phyloP scores from a whole-genome alignment of 1,140 invertebrate species.

The Gryllus bimaculatus region DNA sequence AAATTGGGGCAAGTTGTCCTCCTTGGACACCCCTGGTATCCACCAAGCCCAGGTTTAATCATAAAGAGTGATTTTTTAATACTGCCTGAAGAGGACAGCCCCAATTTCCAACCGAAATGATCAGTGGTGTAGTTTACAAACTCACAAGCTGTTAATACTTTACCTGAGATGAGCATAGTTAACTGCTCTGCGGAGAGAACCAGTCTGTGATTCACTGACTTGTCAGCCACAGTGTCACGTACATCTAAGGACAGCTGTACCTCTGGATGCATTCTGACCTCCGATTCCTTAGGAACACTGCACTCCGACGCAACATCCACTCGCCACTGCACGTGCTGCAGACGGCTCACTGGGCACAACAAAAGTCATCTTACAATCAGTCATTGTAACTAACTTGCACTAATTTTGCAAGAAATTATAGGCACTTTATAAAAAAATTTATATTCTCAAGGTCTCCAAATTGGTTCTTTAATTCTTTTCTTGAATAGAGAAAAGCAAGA shows the following conservation, averaged over 20 bases:
- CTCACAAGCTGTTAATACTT: background rate
- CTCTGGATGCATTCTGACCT: background rate
- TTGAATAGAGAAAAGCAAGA: background rate
- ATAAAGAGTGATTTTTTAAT: too few species aligned
- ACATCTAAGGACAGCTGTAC: background rate
- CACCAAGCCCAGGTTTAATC: too few species aligned
- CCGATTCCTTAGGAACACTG: background rate
- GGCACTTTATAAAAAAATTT: background rate
- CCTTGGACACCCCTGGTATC: too few species aligned
- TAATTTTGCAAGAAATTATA: background rate
- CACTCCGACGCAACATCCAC: background rate
- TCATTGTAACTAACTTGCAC: background rate
- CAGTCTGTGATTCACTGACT: background rate
- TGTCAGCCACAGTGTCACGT: background rate
- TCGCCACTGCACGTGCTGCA: constrained; percentile 13
- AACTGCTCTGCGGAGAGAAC: background rate
- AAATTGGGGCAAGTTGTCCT: too few species aligned
- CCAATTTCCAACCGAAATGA: too few species aligned
- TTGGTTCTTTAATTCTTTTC: background rate
- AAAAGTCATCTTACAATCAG: background rate
- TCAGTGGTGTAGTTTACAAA: too few species aligned
- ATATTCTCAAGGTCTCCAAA: background rate
- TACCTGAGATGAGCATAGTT: background rate
- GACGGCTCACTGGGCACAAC: constrained; percentile 13
- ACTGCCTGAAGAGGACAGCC: too few species aligned